Base-by-base conservation (phyloP, 2,113 vertebrate species). In the Lathamus discolor region DNA sequence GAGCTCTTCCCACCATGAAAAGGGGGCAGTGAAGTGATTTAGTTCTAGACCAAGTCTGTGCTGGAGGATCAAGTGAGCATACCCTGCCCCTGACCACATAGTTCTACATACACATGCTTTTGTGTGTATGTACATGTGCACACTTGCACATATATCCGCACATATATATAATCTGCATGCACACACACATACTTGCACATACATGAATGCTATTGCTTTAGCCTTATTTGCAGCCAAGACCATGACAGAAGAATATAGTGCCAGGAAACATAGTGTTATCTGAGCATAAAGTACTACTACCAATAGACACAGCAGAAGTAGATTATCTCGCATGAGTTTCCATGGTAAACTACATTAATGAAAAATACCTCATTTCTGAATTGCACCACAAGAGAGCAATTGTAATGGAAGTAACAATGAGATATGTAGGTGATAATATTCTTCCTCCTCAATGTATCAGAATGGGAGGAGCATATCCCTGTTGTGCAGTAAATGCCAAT, bases 311-410 rank as follows among this genome's bases (percentile, higher is more conserved):
- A 88, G 68, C 83, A 88, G 88, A 96, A 89, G 91, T 63, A 69
- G 76, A 93, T 96, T 93, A 88, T 91, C 92, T 95, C 2, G 0
- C 86, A 83, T 14, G 9, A 83, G 97, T 96, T 98, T 97, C 97
- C 96, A 97, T 97, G 97, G 96, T 77, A 96, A 98, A 97, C 51
- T 8, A 16, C 49, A 93, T 97, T 97, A 94, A 98, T 96, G 95
- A 97, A 97, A 97, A 97, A 93, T 67, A 86, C 82, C 92, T 97
- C 92, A 35, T 85, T 94, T 95, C 91, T 81, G 91, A 97, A 88
- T 94, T 96, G 88, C 89, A 97, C 95, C 97, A 97, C 96, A 29
- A 39, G 97, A 97, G 96, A 92, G 93, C 91, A 93, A 97, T 97
- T 96, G 78, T 89, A 95, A 94, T 93, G 78, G 95, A 97, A 98